phyloP scores from a whole-genome alignment of 2,797 vertebrate species.

The Enteromius fasciolatus region DNA sequence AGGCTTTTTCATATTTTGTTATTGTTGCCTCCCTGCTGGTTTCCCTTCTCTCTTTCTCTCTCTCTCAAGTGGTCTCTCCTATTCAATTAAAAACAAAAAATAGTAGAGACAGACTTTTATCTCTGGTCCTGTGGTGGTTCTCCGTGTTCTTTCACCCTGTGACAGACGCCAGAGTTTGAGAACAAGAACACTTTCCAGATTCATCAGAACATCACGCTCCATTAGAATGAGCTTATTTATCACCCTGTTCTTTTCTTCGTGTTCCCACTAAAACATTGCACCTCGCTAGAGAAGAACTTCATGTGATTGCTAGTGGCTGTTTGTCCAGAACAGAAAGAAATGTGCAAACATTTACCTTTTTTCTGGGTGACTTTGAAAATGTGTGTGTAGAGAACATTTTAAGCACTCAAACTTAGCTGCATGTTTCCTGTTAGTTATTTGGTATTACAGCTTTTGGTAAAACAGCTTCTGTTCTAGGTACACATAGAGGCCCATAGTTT shows the following conservation, averaged over 20 bases:
- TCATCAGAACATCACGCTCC: constrained; percentile 38
- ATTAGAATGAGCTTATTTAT: constrained; percentile 20
- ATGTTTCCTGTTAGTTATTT: background rate
- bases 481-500: no score
- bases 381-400: background rate
- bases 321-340: constrained; percentile 40
- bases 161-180: constrained; percentile 3
- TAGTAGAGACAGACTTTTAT: background rate
- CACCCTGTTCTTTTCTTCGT: constrained; percentile 1
- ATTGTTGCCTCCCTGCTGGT: background rate
- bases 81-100: background rate
- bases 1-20: background rate
- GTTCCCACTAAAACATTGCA: background rate
- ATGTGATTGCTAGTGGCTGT: constrained; percentile 1
- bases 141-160: constrained; percentile 26
- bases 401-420: background rate
- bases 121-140: background rate
- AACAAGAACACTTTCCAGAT: constrained; percentile 16
- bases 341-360: constrained; percentile 20
- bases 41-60: background rate
- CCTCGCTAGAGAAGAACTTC: constrained; percentile 1
- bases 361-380: background rate
- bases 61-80: background rate
- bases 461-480: no score
- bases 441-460: no score